A percentile compares a stretch with the other conserved stretches of the same genome.
These are phyloP conservation scores for Scaptomyza hsui DNA, from an alignment of 1,140 invertebrate genomes.

Conservation along the genomic window DNA sequence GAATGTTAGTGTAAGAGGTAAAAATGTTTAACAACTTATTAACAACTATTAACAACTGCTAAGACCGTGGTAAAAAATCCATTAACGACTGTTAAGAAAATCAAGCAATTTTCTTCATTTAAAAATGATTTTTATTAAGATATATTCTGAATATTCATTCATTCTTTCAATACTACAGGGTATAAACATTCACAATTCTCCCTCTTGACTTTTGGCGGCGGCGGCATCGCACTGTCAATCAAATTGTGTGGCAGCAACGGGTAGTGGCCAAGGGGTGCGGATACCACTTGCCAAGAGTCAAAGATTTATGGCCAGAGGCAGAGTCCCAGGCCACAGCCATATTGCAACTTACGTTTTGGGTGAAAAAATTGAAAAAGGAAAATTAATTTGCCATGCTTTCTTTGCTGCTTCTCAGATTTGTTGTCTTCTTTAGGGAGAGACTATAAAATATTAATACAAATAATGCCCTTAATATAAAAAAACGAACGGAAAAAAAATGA, in stretches of 20 bases:
- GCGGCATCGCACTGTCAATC: constrained; percentile 63
- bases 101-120: not conserved
- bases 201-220: constrained; percentile 30
- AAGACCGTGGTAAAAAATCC: no score
- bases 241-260: constrained; percentile 31
- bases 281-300: constrained; percentile 61
- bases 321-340: constrained; percentile 36
- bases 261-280: constrained; percentile 20
- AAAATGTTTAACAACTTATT: no score
- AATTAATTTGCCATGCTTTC: constrained; percentile 70
- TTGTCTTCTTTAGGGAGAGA: constrained; percentile 17
- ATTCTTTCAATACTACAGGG: constrained; percentile 7
- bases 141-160: not conserved
- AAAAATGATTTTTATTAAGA: not conserved
- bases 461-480: constrained; percentile 67
- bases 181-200: constrained; percentile 8
- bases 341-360: constrained; percentile 48
- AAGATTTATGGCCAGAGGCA: constrained; percentile 63
- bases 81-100: not conserved
- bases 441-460: constrained; percentile 42
- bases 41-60: no score
- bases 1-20: not conserved
- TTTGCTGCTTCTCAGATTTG: constrained; percentile 8
- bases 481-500: constrained; percentile 18
- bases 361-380: constrained; percentile 48